Conservation (phyloP, 2,888 invertebrate genomes). For the Harpalus rufipes region DNA sequence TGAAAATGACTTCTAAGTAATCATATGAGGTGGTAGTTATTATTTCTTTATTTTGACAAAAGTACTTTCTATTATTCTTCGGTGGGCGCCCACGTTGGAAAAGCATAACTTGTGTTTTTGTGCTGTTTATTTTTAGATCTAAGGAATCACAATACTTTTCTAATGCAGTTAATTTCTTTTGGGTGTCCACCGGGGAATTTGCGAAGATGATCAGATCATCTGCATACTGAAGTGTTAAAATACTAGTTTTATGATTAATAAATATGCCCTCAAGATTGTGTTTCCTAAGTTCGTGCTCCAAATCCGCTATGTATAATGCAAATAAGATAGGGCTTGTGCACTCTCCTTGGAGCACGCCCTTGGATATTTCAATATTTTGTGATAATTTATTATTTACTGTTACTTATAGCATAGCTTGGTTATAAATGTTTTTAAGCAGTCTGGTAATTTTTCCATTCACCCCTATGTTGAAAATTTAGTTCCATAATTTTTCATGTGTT, state of each 20-base stretch:
- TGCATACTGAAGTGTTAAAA: neutral
- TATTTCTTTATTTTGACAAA: slow-evolving; percentile 11
- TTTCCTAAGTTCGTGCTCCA: slow-evolving; percentile 7
- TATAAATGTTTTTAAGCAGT: slow-evolving; percentile 30
- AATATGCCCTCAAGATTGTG: neutral
- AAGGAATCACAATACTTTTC: neutral
- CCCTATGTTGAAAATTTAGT: slow-evolving; percentile 21
- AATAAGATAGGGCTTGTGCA: slow-evolving; percentile 35
- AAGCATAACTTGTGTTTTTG: slow-evolving; percentile 3
- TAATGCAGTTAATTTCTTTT: neutral
- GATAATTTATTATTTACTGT: slow-evolving; percentile 1
- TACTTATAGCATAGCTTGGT: neutral
- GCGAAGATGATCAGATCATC: neutral
- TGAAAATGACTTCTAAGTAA: slow-evolving; percentile 10
- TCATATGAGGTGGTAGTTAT: neutral
- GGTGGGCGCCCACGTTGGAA: neutral
- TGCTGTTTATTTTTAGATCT: neutral
- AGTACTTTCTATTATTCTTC: neutral
- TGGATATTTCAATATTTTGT: slow-evolving; percentile 8
- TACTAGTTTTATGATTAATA: neutral
- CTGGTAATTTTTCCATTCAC: slow-evolving; percentile 29
- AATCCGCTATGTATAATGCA: slow-evolving; percentile 18
- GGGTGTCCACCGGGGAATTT: neutral
- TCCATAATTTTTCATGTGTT: slow-evolving; percentile 37
- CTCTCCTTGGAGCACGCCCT: slow-evolving; percentile 25